Base-by-base conservation (phyloP, 2,888 invertebrate genomes). In the Zaprionus obscuricornis region DNA sequence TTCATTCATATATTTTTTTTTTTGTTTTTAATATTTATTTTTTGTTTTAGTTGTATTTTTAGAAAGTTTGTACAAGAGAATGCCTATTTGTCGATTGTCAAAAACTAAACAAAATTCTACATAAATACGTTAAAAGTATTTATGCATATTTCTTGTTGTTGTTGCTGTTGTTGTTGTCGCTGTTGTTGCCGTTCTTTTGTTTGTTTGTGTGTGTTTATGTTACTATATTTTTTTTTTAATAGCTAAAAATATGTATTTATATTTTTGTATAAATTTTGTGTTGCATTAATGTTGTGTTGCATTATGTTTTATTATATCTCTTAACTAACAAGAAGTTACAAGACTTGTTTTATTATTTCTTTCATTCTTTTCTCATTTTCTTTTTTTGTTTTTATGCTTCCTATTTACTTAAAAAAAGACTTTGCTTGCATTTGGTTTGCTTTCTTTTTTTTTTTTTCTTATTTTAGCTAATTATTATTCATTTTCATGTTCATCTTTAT, bases 81-180 rank as follows among this genome's bases (percentile, higher is more conserved):
- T 89, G 90, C 90, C 90, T 90, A 90, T 90, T 89, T 89, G 90
- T 90, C 90, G 90, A 90, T 90, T 90, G 90, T 90, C 90, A 89
- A 90, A 88, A 90, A 88, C 88, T 82, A 87, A 89, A 86, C 84
- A 87, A 87, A 85, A 87, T 58, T 66, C 66, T 84, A 78, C 81
- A 69, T 67, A 71, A 52, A 66, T 46, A n/a, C 20, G 47, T 31
- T n/a, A n/a, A n/a, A n/a, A n/a, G 47, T 33, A 27, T 20, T 6
- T 17, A 26, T 18, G 31, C 20, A 40, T 49, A 43, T 47, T 26
- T 50, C 18, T 59, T 26, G 39, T 49, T 49, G 40, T 66, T 42
- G 22, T 66, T 54, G 34, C 13, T 54, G 16, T 37, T 47, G 47
- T 43, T 33, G 36, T 62, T 69, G 57, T 71, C 54, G 52, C 51